Evolutionary conservation across 2,113 vertebrate genomes (phyloP), one percentile per base, ranked within the genome.

Genomic region (Panurus biarmicus): DNA sequence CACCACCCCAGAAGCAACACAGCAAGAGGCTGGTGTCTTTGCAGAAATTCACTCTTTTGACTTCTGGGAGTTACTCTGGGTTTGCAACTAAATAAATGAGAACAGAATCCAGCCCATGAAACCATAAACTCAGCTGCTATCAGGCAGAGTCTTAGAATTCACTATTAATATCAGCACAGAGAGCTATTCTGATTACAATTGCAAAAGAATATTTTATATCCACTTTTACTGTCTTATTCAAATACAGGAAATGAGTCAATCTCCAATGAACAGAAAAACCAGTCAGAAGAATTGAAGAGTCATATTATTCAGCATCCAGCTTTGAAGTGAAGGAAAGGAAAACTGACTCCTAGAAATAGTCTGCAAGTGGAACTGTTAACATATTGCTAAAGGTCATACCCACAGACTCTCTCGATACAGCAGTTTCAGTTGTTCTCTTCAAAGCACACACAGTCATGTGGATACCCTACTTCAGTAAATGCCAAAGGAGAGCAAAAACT

Each of bases 171-270:
- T 94, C 94, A 93, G 53, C 72, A 86, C 45, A 95, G 93, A 95
- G 92, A 96, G 87, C 82, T 95, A 95, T 91, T 95, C 93, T 96
- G 88, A 97, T 96, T 95, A 93, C 94, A 96, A 97, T 93, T 94
- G 85, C 93, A 95, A 96, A 96, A 95, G 76, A 95, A 93, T 93
- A 94, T 96, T 95, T 96, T 92, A 95, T 93, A 97, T 71, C 95
- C 96, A 96, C 94, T 95, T 91, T 95, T 89, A 95, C 96, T 90
- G 93, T 95, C 94, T 96, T 97, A 93, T 96, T 97, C 96, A 97
- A 96, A 96, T 79, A 95, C 91, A 97, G 94, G 96, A 97, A 95
- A 96, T 96, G 95, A 97, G 91, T 96, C 95, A 97, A 84, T 92
- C 94, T 84, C 48, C 92, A 84, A 92, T 11, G 38, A 96, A 92